Base-by-base conservation (phyloP, 2,888 invertebrate genomes). In the Acheta domesticus region DNA sequence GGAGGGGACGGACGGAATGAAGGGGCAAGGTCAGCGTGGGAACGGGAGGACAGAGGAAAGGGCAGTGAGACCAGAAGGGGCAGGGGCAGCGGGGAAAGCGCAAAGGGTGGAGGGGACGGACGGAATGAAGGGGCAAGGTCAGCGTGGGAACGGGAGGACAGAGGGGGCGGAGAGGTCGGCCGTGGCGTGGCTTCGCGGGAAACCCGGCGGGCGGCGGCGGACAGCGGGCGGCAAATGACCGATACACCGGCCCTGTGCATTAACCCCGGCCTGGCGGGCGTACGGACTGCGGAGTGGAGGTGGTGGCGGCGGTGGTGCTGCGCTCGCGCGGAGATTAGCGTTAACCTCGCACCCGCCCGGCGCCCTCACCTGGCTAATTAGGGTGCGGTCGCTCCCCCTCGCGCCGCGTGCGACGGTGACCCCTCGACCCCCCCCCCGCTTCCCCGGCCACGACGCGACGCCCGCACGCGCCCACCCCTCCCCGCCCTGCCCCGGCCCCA, bases 321-420 rank as follows among this genome's bases (percentile, higher is more conserved):
- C 62, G n/a, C 62, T n/a, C 62, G 62, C n/a, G 36, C 62, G 62
- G 16, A 62, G 62, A 62, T 62, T 62, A 62, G 62, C 62, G 62
- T 62, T 62, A 62, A 62, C 62, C 62, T 62, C 62, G 62, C 62
- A 62, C 62, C 62, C 62, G 16, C n/a, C n/a, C 62, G 8, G n/a
- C 62, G 14, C 62, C 62, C 62, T 62, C 62, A 62, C 62, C 62
- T 62, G 62, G n/a, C 62, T 62, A 62, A 62, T 62, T 62, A 62
- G 62, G 62, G 62, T 62, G 62, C 62, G 62, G 62, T 62, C n/a
- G 14, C 62, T 14, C 62, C 62, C 62, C 62, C n/a, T 3, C 16
- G 4, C 62, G n/a, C n/a, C 16, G 14, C 16, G 12, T 62, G n/a
- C 62, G 62, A n/a, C 16, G n/a, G 14, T 19, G 62, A 36, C 36